These are phyloP conservation scores for Sitophilus oryzae DNA, from an alignment of 1,140 invertebrate genomes.

Conservation along the genomic window DNA sequence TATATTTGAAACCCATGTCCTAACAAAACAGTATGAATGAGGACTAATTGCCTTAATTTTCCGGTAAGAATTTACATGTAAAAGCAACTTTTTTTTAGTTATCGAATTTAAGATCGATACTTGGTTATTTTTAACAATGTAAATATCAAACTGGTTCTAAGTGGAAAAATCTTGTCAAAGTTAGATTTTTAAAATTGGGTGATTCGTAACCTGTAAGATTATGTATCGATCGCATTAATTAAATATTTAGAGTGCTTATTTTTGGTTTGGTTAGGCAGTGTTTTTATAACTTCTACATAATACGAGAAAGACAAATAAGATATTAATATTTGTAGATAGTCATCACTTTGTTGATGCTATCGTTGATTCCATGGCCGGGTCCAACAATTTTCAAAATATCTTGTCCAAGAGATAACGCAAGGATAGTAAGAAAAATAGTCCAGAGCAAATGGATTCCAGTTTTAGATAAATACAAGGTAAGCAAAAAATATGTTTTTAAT, in stretches of 20 bases:
- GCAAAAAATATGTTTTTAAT: no score
- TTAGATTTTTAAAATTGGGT: no score
- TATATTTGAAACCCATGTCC: not conserved
- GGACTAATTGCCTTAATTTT: slow-evolving; percentile 41
- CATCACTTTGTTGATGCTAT: slow-evolving; percentile 68
- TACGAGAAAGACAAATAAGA: no score
- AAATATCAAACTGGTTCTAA: no score
- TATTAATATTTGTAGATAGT: slow-evolving; percentile 19
- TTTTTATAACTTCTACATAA: no score
- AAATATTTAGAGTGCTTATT: no score
- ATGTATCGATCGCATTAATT: no score
- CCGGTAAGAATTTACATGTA: slow-evolving; percentile 31
- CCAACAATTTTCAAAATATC: slow-evolving; percentile 78
- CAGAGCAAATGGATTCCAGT: slow-evolving; percentile 87
- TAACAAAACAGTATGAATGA: slow-evolving; percentile 43
- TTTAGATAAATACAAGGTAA: slow-evolving; percentile 70
- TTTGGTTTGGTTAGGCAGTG: no score
- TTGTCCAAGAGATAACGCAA: slow-evolving; percentile 81
- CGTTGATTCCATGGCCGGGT: slow-evolving; percentile 80
- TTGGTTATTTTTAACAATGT: not conserved
- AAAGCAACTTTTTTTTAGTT: no score
- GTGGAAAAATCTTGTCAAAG: no score
- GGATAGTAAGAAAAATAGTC: slow-evolving; percentile 80
- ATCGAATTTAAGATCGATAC: no score
- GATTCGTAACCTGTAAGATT: no score